Evolutionary conservation across 1,140 invertebrate genomes (phyloP).

Genomic region (Ips nitidus): DNA sequence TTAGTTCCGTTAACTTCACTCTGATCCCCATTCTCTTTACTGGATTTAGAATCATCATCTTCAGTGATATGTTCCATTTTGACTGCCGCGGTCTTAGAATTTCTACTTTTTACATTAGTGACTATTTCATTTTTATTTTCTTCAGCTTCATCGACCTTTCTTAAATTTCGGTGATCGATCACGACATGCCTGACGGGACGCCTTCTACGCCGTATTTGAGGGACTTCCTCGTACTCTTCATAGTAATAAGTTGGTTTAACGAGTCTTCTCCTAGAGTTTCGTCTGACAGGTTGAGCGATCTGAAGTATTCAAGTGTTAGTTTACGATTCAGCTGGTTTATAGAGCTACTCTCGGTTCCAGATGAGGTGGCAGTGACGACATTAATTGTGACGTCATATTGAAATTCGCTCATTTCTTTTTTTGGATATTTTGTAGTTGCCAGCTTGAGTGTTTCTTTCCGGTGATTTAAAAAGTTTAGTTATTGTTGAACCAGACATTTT

Average conservation of each 20-base stretch:
- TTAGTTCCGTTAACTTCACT: constrained; percentile 1
- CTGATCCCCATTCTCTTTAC: constrained; percentile 16
- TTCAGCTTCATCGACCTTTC: constrained; percentile 16
- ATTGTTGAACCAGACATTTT: too few relatives aligned
- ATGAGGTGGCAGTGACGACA: too few relatives aligned
- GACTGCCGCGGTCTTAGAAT: not conserved
- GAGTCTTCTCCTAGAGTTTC: constrained; percentile 27
- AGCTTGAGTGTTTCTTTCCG: too few relatives aligned
- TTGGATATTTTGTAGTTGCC: too few relatives aligned
- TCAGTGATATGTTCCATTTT: constrained; percentile 3
- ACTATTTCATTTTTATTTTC: constrained; percentile 8
- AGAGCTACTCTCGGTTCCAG: not conserved
- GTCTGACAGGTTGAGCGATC: constrained; percentile 20
- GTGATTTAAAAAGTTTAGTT: too few relatives aligned
- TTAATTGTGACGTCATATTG: not conserved
- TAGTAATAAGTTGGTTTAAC: constrained; percentile 32
- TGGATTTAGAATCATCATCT: constrained; percentile 22
- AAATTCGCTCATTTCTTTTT: too few relatives aligned
- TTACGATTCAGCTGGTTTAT: not conserved
- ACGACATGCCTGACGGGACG: constrained; percentile 12
- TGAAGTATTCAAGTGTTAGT: constrained; percentile 2
- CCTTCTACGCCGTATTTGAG: constrained; percentile 22
- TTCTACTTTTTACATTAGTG: not conserved
- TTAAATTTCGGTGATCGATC: not conserved
- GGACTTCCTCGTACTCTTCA: constrained; percentile 28